A percentile compares a stretch with the other conserved stretches of the same genome.
phyloP scores from a whole-genome alignment of 1,140 invertebrate species.

The Bombus confusus region DNA sequence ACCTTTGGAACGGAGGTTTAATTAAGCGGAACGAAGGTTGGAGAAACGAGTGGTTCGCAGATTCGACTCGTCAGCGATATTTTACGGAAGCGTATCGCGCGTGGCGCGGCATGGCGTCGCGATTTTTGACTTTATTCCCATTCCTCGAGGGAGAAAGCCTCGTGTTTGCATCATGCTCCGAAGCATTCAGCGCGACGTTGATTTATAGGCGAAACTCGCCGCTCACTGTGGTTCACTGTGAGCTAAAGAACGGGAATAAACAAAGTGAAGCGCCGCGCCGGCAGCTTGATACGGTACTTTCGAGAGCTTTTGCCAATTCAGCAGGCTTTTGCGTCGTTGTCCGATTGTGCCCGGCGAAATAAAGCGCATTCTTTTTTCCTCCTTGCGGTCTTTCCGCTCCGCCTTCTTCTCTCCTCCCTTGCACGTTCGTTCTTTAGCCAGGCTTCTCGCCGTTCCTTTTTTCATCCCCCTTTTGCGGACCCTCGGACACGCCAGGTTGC shows the following conservation, averaged over 20 bases:
- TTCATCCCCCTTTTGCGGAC: not conserved
- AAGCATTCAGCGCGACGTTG: constrained; percentile 49
- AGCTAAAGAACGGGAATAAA: constrained; percentile 49
- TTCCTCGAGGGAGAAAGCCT: not conserved
- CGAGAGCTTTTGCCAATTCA: constrained; percentile 61
- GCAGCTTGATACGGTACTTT: constrained; percentile 60
- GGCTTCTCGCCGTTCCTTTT: not conserved
- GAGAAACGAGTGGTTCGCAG: not conserved
- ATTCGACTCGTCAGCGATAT: not conserved
- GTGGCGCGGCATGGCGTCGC: too few species aligned
- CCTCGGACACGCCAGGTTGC: not conserved
- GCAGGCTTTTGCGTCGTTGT: constrained; percentile 50
- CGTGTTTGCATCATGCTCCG: constrained; percentile 1
- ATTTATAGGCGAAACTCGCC: constrained; percentile 46
- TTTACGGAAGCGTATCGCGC: not conserved
- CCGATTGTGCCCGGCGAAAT: constrained; percentile 55
- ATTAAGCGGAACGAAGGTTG: not conserved
- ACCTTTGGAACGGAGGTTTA: not conserved
- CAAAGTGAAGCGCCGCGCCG: constrained; percentile 45
- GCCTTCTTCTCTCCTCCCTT: not conserved
- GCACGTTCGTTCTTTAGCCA: not conserved
- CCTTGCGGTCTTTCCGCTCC: not conserved
- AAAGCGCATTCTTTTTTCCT: constrained; percentile 36
- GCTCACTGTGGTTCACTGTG: not conserved
- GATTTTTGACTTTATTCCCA: constrained; percentile 6